phyloP scores from a whole-genome alignment of 2,888 invertebrate genomes.

The Pherbina coryleti region DNA sequence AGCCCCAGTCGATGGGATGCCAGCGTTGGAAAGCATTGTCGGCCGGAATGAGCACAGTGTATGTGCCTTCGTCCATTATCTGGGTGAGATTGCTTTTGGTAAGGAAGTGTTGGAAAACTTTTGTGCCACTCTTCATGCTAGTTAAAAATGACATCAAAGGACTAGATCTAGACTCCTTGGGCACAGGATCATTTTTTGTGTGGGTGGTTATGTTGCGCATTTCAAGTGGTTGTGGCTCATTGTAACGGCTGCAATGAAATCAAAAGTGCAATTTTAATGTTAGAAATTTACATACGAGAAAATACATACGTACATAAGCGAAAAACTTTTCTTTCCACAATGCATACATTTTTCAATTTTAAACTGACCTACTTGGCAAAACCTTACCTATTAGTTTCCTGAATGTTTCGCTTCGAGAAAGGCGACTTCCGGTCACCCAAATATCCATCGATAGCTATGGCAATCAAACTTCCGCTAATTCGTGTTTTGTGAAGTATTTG shows the following conservation, averaged over 20 bases:
- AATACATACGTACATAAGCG: no score
- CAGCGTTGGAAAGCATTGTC: slow-evolving; percentile 77
- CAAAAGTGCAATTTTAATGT: background rate
- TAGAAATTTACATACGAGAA: background rate
- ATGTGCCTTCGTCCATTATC: slow-evolving; percentile 72
- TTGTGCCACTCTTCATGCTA: slow-evolving; percentile 75
- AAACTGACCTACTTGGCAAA: background rate
- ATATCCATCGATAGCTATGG: slow-evolving; percentile 69
- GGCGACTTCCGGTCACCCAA: slow-evolving; percentile 68
- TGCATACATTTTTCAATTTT: background rate
- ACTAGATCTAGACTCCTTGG: slow-evolving; percentile 67
- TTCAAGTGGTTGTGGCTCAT: slow-evolving; percentile 68
- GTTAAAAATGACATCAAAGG: slow-evolving; percentile 71
- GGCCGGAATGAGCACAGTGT: slow-evolving; percentile 76
- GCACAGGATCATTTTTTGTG: slow-evolving; percentile 67
- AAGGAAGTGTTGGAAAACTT: slow-evolving; percentile 76
- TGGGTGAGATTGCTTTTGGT: slow-evolving; percentile 74
- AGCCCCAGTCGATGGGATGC: slow-evolving; percentile 80
- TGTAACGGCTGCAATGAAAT: slow-evolving; percentile 61
- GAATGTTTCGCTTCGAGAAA: slow-evolving; percentile 69
- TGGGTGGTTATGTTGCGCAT: slow-evolving; percentile 65
- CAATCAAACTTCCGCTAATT: slow-evolving; percentile 67
- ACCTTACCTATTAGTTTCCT: slow-evolving; percentile 68
- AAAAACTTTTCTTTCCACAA: background rate
- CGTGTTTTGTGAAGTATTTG: slow-evolving; percentile 67